These are phyloP conservation scores for Drosophila truncata DNA, from an alignment of 1,140 invertebrate species.

Conservation along the genomic window DNA sequence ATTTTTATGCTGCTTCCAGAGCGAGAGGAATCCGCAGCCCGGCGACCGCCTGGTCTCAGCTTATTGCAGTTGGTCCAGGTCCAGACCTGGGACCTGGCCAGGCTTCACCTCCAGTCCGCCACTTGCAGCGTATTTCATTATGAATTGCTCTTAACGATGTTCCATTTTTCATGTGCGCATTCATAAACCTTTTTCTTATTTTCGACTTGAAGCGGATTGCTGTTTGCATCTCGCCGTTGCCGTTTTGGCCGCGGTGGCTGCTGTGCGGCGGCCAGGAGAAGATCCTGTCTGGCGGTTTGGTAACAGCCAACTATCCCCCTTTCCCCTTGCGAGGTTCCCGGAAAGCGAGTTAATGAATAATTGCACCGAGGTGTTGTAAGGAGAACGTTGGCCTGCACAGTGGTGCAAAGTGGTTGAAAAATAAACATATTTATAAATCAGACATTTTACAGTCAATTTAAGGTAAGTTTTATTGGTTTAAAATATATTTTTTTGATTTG, in stretches of 20 bases:
- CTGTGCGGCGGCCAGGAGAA: slow-evolving; percentile 19
- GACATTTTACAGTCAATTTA: too few relatives aligned
- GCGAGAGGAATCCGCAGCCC: slow-evolving; percentile 8
- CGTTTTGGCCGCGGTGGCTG: slow-evolving; percentile 1
- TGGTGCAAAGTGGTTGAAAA: slow-evolving; percentile 1
- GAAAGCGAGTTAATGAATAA: slow-evolving; percentile 68
- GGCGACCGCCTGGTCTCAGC: slow-evolving; percentile 62
- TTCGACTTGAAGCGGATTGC: slow-evolving; percentile 63
- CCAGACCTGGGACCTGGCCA: background rate
- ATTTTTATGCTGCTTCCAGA: slow-evolving; percentile 61
- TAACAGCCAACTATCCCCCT: slow-evolving; percentile 7
- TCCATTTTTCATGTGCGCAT: slow-evolving; percentile 84
- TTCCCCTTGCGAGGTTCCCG: slow-evolving; percentile 8
- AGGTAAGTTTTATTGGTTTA: too few relatives aligned
- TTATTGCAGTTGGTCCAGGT: slow-evolving; percentile 49
- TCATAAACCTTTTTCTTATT: slow-evolving; percentile 80
- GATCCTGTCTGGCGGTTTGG: slow-evolving; percentile 38
- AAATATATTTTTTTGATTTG: too few relatives aligned
- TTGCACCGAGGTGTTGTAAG: slow-evolving; percentile 72
- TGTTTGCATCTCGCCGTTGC: slow-evolving; percentile 48
- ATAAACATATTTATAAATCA: background rate
- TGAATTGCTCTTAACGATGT: slow-evolving; percentile 85
- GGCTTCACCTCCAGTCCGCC: slow-evolving; percentile 16
- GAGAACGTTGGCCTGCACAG: slow-evolving; percentile 21
- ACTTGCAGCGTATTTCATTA: slow-evolving; percentile 78